phyloP scores from a whole-genome alignment of 2,113 vertebrate genomes.

The Crotalus helleri region DNA sequence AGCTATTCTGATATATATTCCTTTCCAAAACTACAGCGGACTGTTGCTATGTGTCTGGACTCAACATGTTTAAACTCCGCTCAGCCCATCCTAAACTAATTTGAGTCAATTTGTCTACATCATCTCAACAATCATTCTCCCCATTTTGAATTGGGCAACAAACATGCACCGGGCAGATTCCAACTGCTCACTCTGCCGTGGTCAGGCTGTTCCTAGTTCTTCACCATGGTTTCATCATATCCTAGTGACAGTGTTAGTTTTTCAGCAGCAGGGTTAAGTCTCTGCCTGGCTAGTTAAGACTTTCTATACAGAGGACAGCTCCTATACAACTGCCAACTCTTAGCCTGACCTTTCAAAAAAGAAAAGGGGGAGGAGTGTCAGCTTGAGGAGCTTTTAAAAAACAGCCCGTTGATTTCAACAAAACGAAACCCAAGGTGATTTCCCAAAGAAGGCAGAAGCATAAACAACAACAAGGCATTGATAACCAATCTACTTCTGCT shows the following conservation, averaged over 20 bases:
- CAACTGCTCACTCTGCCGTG: constrained; percentile 68
- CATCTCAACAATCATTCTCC: constrained; percentile 73
- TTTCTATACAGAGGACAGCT: constrained; percentile 69
- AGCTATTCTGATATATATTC: background rate
- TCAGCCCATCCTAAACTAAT: constrained; percentile 79
- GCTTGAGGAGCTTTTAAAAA: constrained; percentile 45
- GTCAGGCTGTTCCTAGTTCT: constrained; percentile 67
- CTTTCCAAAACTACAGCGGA: constrained; percentile 20
- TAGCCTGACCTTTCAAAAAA: constrained; percentile 63
- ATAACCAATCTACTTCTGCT: constrained; percentile 41
- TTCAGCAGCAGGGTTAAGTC: constrained; percentile 70
- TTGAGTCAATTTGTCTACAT: constrained; percentile 85
- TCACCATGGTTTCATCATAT: constrained; percentile 83
- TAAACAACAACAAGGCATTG: constrained; percentile 36
- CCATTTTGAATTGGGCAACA: constrained; percentile 69
- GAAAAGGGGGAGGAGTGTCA: constrained; percentile 58
- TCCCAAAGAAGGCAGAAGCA: constrained; percentile 51
- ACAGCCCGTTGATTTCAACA: constrained; percentile 42
- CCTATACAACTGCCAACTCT: constrained; percentile 66
- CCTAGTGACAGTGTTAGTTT: constrained; percentile 83
- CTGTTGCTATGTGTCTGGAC: constrained; percentile 75
- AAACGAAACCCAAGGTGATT: constrained; percentile 32
- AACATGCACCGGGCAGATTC: constrained; percentile 71
- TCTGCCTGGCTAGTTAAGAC: constrained; percentile 67
- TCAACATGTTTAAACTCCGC: constrained; percentile 75